phyloP scores from a whole-genome alignment of 2,113 vertebrate species.

The Hyla sarda region DNA sequence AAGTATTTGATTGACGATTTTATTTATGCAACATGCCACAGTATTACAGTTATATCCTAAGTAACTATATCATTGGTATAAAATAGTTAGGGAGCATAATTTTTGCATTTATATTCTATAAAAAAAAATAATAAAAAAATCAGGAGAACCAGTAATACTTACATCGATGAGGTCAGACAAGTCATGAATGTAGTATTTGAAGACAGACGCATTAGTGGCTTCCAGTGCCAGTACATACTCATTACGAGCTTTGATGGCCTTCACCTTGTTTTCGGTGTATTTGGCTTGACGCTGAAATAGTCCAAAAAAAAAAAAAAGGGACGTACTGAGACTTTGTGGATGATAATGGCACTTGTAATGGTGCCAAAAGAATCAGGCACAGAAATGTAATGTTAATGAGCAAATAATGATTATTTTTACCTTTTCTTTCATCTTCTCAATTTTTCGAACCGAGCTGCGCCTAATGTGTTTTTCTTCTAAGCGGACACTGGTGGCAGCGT shows the following conservation, averaged over 20 bases:
- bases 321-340: neutral
- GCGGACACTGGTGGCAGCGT: conserved; percentile 85
- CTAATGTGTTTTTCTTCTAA: conserved; percentile 92
- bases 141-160: conserved; percentile 69
- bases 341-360: neutral
- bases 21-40: too few relatives aligned
- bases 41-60: too few relatives aligned
- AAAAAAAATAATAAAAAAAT: too few relatives aligned
- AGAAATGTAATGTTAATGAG: neutral
- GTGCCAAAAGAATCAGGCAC: neutral
- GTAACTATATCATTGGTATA: too few relatives aligned
- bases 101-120: neutral
- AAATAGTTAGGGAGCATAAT: neutral
- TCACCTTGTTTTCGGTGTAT: conserved; percentile 97
- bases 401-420: conserved; percentile 66
- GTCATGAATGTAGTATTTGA: conserved; percentile 99
- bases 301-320: conserved; percentile 59
- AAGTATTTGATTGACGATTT: too few relatives aligned
- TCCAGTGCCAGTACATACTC: conserved; percentile 96
- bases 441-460: conserved; percentile 95
- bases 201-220: conserved; percentile 94
- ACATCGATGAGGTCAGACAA: conserved; percentile 97
- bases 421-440: conserved; percentile 99
- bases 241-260: conserved; percentile 96
- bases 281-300: conserved; percentile 90